phyloP scores from a whole-genome alignment of 1,140 invertebrate genomes.

The Homalodisca vitripennis region DNA sequence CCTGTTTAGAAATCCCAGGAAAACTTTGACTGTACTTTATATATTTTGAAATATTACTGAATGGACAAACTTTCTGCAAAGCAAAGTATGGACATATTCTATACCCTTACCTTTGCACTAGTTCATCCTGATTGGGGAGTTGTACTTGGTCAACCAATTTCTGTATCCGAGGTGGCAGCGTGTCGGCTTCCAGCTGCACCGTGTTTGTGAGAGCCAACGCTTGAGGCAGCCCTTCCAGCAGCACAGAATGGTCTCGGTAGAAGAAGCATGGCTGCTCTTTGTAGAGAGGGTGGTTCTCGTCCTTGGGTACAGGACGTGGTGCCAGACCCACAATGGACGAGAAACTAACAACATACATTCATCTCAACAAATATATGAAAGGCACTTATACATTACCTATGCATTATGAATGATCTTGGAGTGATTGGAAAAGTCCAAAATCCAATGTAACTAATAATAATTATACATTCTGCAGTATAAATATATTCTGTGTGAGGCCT shows the following conservation, averaged over 20 bases:
- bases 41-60: too few species aligned
- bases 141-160: conserved; percentile 44
- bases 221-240: conserved; percentile 69
- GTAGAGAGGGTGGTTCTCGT: conserved; percentile 63
- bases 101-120: conserved; percentile 51
- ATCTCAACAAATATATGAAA: conserved; percentile 42
- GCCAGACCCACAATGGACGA: neutral
- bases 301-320: conserved; percentile 39
- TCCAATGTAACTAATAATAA: too few species aligned
- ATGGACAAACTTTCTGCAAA: too few species aligned
- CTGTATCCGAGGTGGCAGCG: conserved; percentile 58
- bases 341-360: neutral
- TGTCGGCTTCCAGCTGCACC: conserved; percentile 56
- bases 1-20: too few species aligned
- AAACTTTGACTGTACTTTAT: too few species aligned
- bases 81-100: too few species aligned
- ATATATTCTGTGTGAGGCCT: neutral
- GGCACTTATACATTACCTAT: conserved; percentile 61
- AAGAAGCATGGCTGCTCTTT: conserved; percentile 58
- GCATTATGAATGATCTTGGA: conserved; percentile 58
- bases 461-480: neutral
- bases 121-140: conserved; percentile 45
- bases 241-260: conserved; percentile 59
- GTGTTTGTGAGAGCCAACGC: conserved; percentile 74
- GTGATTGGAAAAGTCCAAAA: neutral